Percentiles rank a stretch among this genome's conserved stretches.
Evolutionary conservation across 2,888 invertebrate genomes (phyloP).

Genomic region (Synergus itoensis): DNA sequence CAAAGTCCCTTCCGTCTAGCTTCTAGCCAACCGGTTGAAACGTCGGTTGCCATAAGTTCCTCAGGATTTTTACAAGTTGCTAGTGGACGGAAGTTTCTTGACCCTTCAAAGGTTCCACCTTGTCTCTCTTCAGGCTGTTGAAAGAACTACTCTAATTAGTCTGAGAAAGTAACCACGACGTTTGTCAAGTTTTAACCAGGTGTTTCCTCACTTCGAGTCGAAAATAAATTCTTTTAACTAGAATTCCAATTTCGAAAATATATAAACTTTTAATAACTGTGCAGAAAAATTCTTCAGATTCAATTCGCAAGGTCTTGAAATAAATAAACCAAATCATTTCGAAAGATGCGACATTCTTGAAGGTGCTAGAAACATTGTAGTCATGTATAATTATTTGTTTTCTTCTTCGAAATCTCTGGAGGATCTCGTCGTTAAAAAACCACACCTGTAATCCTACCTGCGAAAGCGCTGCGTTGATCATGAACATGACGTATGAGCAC

Average conservation of each 20-base stretch:
- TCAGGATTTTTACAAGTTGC: background rate
- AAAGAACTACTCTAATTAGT: slow-evolving; percentile 12
- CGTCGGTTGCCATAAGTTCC: slow-evolving; percentile 31
- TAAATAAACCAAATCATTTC: no score
- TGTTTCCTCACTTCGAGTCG: slow-evolving; percentile 3
- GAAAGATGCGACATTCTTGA: background rate
- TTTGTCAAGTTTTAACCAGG: background rate
- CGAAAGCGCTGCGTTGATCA: background rate
- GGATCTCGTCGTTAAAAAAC: background rate
- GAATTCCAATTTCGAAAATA: background rate
- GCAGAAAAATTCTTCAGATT: background rate
- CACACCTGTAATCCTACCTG: slow-evolving; percentile 24
- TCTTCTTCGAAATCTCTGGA: slow-evolving; percentile 14
- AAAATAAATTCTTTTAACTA: background rate
- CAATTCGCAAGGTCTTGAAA: background rate
- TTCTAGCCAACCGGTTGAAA: slow-evolving; percentile 21
- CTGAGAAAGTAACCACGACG: slow-evolving; percentile 12
- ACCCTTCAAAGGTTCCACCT: slow-evolving; percentile 31
- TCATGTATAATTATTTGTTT: slow-evolving; percentile 2
- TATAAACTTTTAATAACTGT: background rate
- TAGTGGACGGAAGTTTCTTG: slow-evolving; percentile 39
- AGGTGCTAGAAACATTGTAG: slow-evolving; percentile 10
- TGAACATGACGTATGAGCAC: slow-evolving; percentile 24
- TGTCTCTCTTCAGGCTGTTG: background rate
- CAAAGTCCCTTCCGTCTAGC: slow-evolving; percentile 38